Evolutionary conservation across 2,888 invertebrate genomes (phyloP).

Genomic region (Druceiella hillmani): DNA sequence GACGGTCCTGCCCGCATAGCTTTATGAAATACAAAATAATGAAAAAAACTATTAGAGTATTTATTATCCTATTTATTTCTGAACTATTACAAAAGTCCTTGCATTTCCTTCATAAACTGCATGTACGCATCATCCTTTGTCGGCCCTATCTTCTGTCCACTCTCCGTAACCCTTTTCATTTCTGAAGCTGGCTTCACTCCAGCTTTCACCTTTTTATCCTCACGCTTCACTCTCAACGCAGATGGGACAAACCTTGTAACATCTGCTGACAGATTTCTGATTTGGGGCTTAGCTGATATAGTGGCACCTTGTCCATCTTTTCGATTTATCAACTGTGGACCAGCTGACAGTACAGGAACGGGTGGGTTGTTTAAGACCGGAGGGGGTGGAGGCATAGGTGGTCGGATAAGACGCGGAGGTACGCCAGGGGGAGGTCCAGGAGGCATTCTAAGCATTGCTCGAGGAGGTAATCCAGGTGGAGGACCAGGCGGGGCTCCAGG

Average conservation of each 20-base stretch:
- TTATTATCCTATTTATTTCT: too few species aligned
- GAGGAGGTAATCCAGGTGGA: constrained; percentile 37
- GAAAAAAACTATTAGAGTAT: too few species aligned
- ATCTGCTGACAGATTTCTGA: constrained; percentile 88
- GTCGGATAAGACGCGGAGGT: constrained; percentile 57
- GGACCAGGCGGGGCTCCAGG: constrained; percentile 27
- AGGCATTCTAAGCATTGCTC: constrained; percentile 44
- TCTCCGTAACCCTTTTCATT: constrained; percentile 46
- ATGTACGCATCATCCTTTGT: constrained; percentile 98
- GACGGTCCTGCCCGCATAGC: too few species aligned
- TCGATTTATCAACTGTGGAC: constrained; percentile 74
- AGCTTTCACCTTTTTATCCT: constrained; percentile 63
- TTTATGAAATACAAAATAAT: too few species aligned
- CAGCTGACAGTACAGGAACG: constrained; percentile 74
- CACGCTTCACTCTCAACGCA: constrained; percentile 84
- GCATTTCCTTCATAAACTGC: constrained; percentile 99
- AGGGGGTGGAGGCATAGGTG: constrained; percentile 53
- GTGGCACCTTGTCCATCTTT: constrained; percentile 71
- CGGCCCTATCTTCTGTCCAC: constrained; percentile 45
- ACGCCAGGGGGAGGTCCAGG: constrained; percentile 62
- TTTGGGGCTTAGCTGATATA: constrained; percentile 95
- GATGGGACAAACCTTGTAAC: constrained; percentile 95
- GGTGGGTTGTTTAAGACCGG: constrained; percentile 38
- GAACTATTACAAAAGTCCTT: constrained; percentile 86
- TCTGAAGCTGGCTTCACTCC: constrained; percentile 49